Evolutionary conservation across 2,888 invertebrate genomes (phyloP).

Genomic region (Pyrrhia umbra): DNA sequence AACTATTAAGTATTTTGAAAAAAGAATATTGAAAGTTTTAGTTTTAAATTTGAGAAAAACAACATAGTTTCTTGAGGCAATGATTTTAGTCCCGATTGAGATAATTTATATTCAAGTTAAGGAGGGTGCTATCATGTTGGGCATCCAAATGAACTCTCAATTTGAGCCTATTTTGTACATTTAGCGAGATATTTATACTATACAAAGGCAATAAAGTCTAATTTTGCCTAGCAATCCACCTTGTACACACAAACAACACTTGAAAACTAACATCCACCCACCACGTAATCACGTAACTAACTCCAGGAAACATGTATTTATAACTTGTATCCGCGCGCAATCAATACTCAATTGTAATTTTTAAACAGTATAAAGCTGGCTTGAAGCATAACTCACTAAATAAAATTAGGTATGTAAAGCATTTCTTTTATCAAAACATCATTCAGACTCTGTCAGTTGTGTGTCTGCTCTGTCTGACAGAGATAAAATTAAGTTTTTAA

Average conservation of each 20-base stretch:
- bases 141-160: too few relatives aligned
- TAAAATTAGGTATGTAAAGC: neutral
- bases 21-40: neutral
- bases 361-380: neutral
- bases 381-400: neutral
- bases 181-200: neutral
- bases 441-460: too few relatives aligned
- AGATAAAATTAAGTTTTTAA: too few relatives aligned
- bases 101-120: too few relatives aligned
- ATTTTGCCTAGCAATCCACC: constrained; percentile 12
- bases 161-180: too few relatives aligned
- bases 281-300: neutral
- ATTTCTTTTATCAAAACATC: too few relatives aligned
- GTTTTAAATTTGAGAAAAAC: too few relatives aligned
- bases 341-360: neutral
- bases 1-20: constrained; percentile 3
- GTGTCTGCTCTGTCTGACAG: too few relatives aligned
- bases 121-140: too few relatives aligned
- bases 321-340: constrained; percentile 34
- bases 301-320: constrained; percentile 17
- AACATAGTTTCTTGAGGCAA: neutral
- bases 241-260: constrained; percentile 46
- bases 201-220: constrained; percentile 14
- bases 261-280: constrained; percentile 32
- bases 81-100: too few relatives aligned